These are phyloP conservation scores for Cristatella mucedo DNA, from an alignment of 2,888 invertebrate genomes.

Conservation along the genomic window DNA sequence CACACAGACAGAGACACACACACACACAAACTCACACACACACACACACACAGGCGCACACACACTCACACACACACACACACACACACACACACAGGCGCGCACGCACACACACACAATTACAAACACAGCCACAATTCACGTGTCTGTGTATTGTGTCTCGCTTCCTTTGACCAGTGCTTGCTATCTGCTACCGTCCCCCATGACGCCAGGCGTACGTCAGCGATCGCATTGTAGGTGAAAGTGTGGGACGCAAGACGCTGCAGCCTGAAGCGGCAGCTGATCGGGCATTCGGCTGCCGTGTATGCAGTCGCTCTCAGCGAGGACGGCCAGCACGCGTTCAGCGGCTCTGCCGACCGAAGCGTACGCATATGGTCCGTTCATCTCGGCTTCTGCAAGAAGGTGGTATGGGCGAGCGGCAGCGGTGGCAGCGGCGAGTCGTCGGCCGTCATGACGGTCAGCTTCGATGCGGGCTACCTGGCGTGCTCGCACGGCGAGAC, in stretches of 20 bases:
- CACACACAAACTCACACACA: too few relatives aligned
- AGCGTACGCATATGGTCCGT: conserved; percentile 26
- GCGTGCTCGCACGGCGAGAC: conserved; percentile 26
- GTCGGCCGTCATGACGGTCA: conserved; percentile 28
- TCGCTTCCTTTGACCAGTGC: too few relatives aligned
- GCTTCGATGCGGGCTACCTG: conserved; percentile 24
- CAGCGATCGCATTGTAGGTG: conserved; percentile 20
- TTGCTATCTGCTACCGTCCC: too few relatives aligned
- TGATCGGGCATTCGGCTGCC: conserved; percentile 25
- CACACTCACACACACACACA: too few relatives aligned
- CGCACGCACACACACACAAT: too few relatives aligned
- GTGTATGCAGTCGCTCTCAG: conserved; percentile 22
- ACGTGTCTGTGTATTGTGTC: too few relatives aligned
- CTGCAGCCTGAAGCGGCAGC: conserved; percentile 19
- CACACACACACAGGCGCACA: too few relatives aligned
- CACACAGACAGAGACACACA: too few relatives aligned
- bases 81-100: too few relatives aligned
- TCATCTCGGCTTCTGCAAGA: conserved; percentile 19
- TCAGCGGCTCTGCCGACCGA: conserved; percentile 33
- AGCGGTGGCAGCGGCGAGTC: conserved; percentile 13
- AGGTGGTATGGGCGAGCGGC: conserved; percentile 21
- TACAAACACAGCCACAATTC: too few relatives aligned
- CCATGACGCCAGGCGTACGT: too few relatives aligned
- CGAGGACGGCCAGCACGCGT: conserved; percentile 19
- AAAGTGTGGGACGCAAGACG: conserved; percentile 30